A percentile compares a stretch with the other conserved stretches of the same genome.
Conservation (phyloP, 1,140 invertebrate species). For the Eumeta japonica region DNA sequence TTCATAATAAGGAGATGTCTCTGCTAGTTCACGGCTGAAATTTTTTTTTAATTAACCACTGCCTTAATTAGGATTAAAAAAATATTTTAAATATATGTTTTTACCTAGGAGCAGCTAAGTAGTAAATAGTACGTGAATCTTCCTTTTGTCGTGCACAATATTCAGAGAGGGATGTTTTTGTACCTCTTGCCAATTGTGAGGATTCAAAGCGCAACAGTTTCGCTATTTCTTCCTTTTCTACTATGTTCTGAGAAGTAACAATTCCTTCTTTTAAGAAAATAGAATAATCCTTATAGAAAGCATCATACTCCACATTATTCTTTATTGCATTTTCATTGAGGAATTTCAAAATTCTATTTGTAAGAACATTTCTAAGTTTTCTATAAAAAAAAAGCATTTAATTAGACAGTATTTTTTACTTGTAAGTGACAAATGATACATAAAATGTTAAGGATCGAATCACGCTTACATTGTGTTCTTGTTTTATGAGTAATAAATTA, state of each 20-base stretch:
- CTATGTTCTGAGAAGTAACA: slow-evolving; percentile 87
- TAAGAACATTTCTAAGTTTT: slow-evolving; percentile 82
- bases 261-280: slow-evolving; percentile 96
- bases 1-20: slow-evolving; percentile 93
- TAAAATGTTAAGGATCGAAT: no score
- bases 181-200: slow-evolving; percentile 71
- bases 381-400: slow-evolving; percentile 64
- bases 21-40: slow-evolving; percentile 82
- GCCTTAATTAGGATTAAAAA: no score
- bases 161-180: slow-evolving; percentile 79
- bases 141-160: slow-evolving; percentile 78
- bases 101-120: slow-evolving; percentile 89
- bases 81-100: slow-evolving; percentile 2
- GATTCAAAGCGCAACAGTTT: slow-evolving; percentile 92
- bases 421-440: no score
- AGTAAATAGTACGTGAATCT: slow-evolving; percentile 87
- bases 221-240: slow-evolving; percentile 83
- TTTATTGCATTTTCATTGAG: slow-evolving; percentile 84
- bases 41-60: no score
- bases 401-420: no score
- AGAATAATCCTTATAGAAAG: slow-evolving; percentile 91
- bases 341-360: slow-evolving; percentile 82
- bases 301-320: slow-evolving; percentile 75
- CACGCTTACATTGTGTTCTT: no score
- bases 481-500: no score